phyloP scores from a whole-genome alignment of 2,113 vertebrate genomes.

The Brevimyrus niger region DNA sequence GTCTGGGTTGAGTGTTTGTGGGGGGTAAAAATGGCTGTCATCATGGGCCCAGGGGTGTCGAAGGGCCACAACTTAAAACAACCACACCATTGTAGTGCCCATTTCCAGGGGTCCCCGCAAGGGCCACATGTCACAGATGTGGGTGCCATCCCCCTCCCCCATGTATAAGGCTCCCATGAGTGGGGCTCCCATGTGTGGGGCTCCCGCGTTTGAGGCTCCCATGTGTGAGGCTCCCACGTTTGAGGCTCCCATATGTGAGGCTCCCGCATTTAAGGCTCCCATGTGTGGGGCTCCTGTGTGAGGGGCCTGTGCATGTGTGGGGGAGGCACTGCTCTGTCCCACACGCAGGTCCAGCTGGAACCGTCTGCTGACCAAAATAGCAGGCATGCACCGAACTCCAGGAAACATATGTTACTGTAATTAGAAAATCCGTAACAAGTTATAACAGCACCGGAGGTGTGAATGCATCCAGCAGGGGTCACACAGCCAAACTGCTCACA shows the following conservation, averaged over 20 bases:
- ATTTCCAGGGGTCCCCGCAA: constrained; percentile 1
- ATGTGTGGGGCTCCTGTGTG: background rate
- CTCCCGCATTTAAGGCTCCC: too few species aligned
- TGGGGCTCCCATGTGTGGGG: background rate
- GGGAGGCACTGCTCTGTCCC: background rate
- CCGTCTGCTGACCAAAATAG: background rate
- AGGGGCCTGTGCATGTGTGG: background rate
- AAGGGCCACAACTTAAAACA: background rate
- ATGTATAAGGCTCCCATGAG: too few species aligned
- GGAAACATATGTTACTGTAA: background rate
- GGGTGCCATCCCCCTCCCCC: constrained; percentile 4
- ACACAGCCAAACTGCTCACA: background rate
- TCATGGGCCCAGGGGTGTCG: background rate
- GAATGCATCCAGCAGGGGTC: background rate
- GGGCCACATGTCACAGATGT: constrained; percentile 55
- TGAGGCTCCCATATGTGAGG: too few species aligned
- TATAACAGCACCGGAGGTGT: background rate
- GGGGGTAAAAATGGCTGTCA: background rate
- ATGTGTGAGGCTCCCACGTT: too few species aligned
- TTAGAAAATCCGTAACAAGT: background rate
- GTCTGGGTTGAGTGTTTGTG: background rate
- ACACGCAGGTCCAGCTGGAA: background rate
- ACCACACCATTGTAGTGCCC: background rate
- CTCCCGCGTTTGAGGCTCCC: too few species aligned
- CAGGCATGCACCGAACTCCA: background rate